Conservation (phyloP, 2,888 invertebrate species). For the Amiota minor region DNA sequence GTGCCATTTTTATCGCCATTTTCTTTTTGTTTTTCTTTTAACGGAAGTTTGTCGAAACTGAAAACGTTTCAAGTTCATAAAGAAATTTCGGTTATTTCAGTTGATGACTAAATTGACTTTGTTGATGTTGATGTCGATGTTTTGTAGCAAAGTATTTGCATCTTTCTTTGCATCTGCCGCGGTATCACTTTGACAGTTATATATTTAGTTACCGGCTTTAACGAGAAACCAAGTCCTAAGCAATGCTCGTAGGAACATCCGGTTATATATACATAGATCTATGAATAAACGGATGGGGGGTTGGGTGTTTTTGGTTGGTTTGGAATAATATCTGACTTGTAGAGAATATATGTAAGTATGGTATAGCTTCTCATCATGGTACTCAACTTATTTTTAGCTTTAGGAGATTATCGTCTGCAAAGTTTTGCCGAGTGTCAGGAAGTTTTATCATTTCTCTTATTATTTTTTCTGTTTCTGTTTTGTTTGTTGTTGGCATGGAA, state of each 20-base stretch:
- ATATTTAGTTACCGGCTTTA: conserved; percentile 25
- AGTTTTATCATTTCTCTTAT: too few species aligned
- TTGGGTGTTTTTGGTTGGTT: too few species aligned
- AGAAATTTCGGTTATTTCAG: not conserved
- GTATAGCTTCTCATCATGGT: too few species aligned
- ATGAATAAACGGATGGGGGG: too few species aligned
- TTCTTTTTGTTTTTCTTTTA: not conserved
- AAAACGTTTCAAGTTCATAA: conserved; percentile 1
- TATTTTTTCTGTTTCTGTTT: too few species aligned
- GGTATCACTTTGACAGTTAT: conserved; percentile 9
- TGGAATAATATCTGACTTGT: too few species aligned
- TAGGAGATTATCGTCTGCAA: too few species aligned
- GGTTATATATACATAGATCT: too few species aligned
- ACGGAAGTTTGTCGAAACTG: not conserved
- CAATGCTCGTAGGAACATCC: not conserved
- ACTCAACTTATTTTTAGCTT: too few species aligned
- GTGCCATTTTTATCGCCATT: not conserved
- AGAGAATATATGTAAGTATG: too few species aligned
- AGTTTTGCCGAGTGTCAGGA: too few species aligned
- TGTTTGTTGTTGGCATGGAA: too few species aligned
- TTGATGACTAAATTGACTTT: not conserved
- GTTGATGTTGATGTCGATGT: not conserved
- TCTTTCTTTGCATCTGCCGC: not conserved
- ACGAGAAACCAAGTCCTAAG: not conserved
- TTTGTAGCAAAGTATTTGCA: not conserved